Base-by-base conservation (phyloP, 2,113 vertebrate species). In the Chinchilla lanigera region DNA sequence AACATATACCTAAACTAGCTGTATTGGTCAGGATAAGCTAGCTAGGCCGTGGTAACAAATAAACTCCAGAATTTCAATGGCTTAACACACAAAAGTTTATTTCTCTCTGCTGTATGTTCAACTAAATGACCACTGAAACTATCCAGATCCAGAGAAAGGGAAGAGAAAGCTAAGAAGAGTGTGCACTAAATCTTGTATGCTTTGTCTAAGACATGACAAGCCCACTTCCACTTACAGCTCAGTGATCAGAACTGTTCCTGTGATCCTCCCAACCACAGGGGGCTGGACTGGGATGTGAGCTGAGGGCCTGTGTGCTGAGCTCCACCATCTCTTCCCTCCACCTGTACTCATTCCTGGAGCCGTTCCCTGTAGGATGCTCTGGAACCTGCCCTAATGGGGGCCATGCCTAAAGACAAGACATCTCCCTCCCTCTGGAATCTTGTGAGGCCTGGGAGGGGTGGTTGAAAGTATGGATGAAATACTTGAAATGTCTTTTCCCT, bases 211-310 rank as follows among this genome's bases (percentile, higher is more conserved):
- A 89, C 52, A 41, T 56, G 50, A 58, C 38, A 35, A 38, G 28
- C 41, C 75, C 19, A 14, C 16, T 2, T 86, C 19, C 9, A 5
- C 13, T 30, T n/a, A 5, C 20, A 58, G 50, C 41, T 28, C 35
- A 6, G 17, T n/a, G 35, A 22, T 85, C 69, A 88, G 71, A 61
- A 41, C 16, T 10, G n/a, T 56, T 67, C 69, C 71, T 5, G 0
- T n/a, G 77, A 69, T 33, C 61, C 28, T 30, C 26, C 35, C 28
- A 28, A 47, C 41, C 67, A 38, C 35, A 9, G 16, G 20, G 35
- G 12, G 33, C 24, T 22, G 1, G 10, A 14, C 19, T 24, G 0
- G 54, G 0, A 10, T n/a, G 30, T n/a, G 16, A 41, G 17, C 0
- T 11, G 71, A 60, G 8, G 20, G 63, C 16, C 10, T 3, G 4